Evolutionary conservation across 2,888 invertebrate genomes (phyloP).

Genomic region (Colletes collaris): DNA sequence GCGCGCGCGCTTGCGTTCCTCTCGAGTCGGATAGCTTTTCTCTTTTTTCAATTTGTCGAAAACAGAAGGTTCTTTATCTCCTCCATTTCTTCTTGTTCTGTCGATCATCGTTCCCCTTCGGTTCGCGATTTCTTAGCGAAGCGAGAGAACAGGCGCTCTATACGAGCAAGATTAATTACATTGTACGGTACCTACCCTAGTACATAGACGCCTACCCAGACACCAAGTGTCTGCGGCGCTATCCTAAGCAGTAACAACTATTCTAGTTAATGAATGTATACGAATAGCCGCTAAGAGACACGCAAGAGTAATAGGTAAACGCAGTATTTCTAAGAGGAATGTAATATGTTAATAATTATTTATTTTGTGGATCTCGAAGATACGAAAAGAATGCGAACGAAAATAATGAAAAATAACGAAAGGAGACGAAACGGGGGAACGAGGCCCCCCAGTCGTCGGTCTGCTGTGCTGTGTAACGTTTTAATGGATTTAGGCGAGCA

Average conservation of each 20-base stretch:
- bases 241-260: slow-evolving; percentile 73
- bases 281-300: slow-evolving; percentile 81
- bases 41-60: neutral
- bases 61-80: slow-evolving; percentile 9
- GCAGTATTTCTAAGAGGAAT: slow-evolving; percentile 83
- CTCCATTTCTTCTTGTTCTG: slow-evolving; percentile 6
- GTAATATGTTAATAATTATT: slow-evolving; percentile 82
- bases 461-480: slow-evolving; percentile 78
- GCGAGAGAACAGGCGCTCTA: slow-evolving; percentile 12
- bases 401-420: slow-evolving; percentile 13
- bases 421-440: slow-evolving; percentile 1
- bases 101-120: neutral
- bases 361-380: slow-evolving; percentile 82
- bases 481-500: slow-evolving; percentile 45
- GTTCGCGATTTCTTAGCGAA: slow-evolving; percentile 21
- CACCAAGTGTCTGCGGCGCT: slow-evolving; percentile 65
- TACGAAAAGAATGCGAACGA: slow-evolving; percentile 45
- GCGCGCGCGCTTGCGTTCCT: slow-evolving; percentile 69
- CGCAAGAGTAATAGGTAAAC: slow-evolving; percentile 71
- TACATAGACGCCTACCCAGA: slow-evolving; percentile 70
- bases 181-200: slow-evolving; percentile 77
- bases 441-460: slow-evolving; percentile 75
- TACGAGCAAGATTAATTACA: slow-evolving; percentile 61
- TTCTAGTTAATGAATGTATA: slow-evolving; percentile 83
- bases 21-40: slow-evolving; percentile 55